phyloP scores from a whole-genome alignment of 2,888 invertebrate genomes.

The Eupithecia inturbata region DNA sequence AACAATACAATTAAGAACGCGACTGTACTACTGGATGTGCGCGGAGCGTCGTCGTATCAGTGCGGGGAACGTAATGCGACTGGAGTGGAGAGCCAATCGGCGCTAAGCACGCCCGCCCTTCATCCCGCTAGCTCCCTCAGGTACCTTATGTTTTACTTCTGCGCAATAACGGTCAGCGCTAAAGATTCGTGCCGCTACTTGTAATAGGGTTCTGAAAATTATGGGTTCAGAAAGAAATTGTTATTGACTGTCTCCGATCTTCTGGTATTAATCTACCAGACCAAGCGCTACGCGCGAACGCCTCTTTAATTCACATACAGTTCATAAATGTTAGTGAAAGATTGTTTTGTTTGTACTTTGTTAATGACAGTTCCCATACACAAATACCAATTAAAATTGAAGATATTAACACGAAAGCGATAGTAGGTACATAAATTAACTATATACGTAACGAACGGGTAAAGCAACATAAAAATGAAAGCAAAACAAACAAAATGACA shows the following conservation, averaged over 20 bases:
- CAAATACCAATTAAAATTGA: not conserved
- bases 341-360: not conserved
- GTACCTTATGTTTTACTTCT: too few species aligned
- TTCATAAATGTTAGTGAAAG: not conserved
- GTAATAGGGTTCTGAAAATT: not conserved
- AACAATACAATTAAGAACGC: too few species aligned
- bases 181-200: too few species aligned
- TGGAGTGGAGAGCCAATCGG: too few species aligned
- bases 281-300: not conserved
- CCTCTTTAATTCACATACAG: not conserved
- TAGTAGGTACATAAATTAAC: not conserved
- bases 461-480: conserved; percentile 37
- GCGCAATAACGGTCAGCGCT: too few species aligned
- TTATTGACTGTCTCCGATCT: not conserved
- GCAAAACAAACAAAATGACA: conserved; percentile 65
- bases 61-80: too few species aligned
- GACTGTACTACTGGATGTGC: too few species aligned
- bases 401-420: not conserved
- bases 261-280: not conserved
- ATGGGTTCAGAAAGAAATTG: not conserved
- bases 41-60: too few species aligned
- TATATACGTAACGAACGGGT: conserved; percentile 32
- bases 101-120: too few species aligned
- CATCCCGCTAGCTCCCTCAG: too few species aligned
- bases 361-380: not conserved